Conservation (phyloP, 2,797 vertebrate species). For the Scomberomorus guttatus region DNA sequence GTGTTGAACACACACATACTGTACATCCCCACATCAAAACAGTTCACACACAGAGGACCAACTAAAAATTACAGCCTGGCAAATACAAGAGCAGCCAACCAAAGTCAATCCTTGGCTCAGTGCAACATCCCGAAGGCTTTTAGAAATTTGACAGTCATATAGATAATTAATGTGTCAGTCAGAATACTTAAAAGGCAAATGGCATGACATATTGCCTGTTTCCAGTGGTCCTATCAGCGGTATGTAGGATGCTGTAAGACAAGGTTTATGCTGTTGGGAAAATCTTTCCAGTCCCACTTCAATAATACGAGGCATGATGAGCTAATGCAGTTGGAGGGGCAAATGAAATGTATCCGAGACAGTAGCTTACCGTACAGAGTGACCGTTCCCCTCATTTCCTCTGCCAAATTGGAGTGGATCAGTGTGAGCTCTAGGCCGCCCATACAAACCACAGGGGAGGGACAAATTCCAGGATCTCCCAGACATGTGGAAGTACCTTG, state of each 20-base stretch:
- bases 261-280: constrained; percentile 17
- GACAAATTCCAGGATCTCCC: constrained; percentile 28
- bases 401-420: constrained; percentile 53
- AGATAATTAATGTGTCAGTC: constrained; percentile 8
- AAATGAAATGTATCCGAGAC: constrained; percentile 49
- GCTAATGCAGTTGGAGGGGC: constrained; percentile 27
- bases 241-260: constrained; percentile 25
- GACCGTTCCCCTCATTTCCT: constrained; percentile 31
- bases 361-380: constrained; percentile 16
- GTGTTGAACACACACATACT: constrained; percentile 19
- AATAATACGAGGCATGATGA: constrained; percentile 15
- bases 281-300: constrained; percentile 30
- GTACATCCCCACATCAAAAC: background rate
- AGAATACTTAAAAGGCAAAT: background rate
- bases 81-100: background rate
- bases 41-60: background rate
- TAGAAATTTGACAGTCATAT: background rate
- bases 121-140: constrained; percentile 6
- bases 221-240: background rate
- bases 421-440: constrained; percentile 38
- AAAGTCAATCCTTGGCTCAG: background rate
- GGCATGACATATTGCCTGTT: background rate
- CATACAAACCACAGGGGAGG: constrained; percentile 24
- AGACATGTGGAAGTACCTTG: constrained; percentile 5
- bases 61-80: background rate